phyloP scores from a whole-genome alignment of 2,113 vertebrate species.

The Rafetus swinhoei region DNA sequence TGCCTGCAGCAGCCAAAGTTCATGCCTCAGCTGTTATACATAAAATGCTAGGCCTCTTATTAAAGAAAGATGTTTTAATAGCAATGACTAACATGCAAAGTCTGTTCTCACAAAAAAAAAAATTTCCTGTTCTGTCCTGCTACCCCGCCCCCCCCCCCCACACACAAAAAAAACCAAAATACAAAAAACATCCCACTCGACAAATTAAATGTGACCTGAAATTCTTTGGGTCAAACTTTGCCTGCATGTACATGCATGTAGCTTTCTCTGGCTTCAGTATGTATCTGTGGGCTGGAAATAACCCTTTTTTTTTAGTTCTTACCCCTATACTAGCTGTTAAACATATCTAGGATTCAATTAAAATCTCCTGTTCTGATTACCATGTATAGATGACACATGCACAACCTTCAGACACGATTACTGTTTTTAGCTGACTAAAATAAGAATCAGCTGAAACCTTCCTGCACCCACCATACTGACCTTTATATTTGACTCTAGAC shows the following conservation, averaged over 20 bases:
- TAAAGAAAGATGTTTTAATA: not conserved
- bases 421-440: not conserved
- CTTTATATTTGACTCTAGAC: not conserved
- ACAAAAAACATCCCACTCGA: not conserved
- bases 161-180: too few relatives aligned
- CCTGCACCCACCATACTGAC: not conserved
- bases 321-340: not conserved
- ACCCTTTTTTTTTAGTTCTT: not conserved
- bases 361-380: not conserved
- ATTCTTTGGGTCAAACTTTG: not conserved
- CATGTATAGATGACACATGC: not conserved
- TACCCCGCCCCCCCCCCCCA: not conserved
- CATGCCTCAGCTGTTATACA: not conserved
- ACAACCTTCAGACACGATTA: not conserved
- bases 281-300: not conserved
- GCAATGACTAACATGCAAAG: not conserved
- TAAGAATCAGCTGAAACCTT: not conserved
- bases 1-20: not conserved
- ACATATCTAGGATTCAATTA: not conserved
- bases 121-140: not conserved
- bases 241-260: not conserved
- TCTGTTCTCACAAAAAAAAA: not conserved
- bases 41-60: not conserved
- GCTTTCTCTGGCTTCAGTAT: not conserved
- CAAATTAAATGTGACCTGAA: not conserved